Evolutionary conservation across 2,113 vertebrate genomes (phyloP).

Genomic region (Ancistrus triradiatus): DNA sequence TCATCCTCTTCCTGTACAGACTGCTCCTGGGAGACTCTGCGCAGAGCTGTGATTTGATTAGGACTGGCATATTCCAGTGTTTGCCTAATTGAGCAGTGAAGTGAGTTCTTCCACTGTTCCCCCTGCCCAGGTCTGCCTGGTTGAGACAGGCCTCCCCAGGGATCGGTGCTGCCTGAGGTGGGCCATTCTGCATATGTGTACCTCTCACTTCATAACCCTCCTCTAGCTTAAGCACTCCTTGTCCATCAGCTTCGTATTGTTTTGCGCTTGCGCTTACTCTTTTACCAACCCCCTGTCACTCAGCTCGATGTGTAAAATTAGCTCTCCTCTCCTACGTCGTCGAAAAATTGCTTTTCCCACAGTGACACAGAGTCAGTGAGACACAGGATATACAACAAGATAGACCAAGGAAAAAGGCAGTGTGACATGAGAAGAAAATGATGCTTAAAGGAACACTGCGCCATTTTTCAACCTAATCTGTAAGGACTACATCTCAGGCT

Average conservation of each 20-base stretch:
- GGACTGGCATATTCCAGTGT: constrained; percentile 49
- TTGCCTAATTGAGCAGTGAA: constrained; percentile 66
- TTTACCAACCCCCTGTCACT: constrained; percentile 17
- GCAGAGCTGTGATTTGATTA: constrained; percentile 63
- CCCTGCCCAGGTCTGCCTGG: constrained; percentile 63
- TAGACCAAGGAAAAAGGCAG: too few relatives aligned
- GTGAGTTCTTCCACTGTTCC: constrained; percentile 56
- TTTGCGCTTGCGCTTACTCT: too few relatives aligned
- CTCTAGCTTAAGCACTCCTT: too few relatives aligned
- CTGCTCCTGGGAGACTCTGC: constrained; percentile 46
- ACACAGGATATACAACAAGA: too few relatives aligned
- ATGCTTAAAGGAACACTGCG: too few relatives aligned
- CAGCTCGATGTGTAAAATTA: constrained; percentile 37
- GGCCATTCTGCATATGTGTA: not conserved
- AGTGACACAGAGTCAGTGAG: constrained; percentile 22
- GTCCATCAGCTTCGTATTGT: too few relatives aligned
- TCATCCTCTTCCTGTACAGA: not conserved
- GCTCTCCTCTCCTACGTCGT: constrained; percentile 40
- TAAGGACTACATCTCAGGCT: too few relatives aligned
- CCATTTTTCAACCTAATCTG: too few relatives aligned
- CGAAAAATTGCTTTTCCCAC: constrained; percentile 66
- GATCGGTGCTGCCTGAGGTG: constrained; percentile 33
- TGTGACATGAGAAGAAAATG: not conserved
- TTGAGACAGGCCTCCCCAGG: constrained; percentile 67
- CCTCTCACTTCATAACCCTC: constrained; percentile 46